Evolutionary conservation across 2,113 vertebrate genomes (phyloP).

Genomic region (Neolamprologus brichardi): DNA sequence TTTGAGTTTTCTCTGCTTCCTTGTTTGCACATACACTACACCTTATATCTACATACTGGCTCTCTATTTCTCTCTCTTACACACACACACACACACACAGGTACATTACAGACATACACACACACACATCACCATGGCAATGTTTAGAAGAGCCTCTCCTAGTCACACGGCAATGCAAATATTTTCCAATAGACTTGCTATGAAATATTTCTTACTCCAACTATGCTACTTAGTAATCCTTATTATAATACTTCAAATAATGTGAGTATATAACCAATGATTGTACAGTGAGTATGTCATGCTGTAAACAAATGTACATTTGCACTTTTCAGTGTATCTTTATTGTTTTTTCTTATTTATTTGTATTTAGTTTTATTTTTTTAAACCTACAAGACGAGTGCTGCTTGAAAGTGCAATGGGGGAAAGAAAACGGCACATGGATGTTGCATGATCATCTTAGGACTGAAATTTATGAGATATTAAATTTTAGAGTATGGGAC

Average conservation of each 20-base stretch:
- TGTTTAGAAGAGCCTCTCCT: constrained; percentile 57
- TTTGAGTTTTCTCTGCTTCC: constrained; percentile 55
- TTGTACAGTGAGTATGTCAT: constrained; percentile 76
- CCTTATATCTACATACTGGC: constrained; percentile 23
- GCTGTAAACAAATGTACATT: constrained; percentile 74
- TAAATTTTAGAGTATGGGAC: constrained; percentile 10
- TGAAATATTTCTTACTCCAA: constrained; percentile 68
- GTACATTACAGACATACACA: neutral
- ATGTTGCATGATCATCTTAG: constrained; percentile 56
- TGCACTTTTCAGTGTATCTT: constrained; percentile 68
- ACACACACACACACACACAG: neutral
- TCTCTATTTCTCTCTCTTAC: neutral
- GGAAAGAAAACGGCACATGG: constrained; percentile 44
- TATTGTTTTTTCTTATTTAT: constrained; percentile 48
- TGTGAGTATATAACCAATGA: constrained; percentile 72
- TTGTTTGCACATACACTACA: constrained; percentile 60
- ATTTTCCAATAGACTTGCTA: constrained; percentile 68
- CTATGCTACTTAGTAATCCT: constrained; percentile 74
- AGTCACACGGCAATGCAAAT: constrained; percentile 70
- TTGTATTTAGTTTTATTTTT: constrained; percentile 69
- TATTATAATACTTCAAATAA: constrained; percentile 71
- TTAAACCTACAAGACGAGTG: constrained; percentile 55
- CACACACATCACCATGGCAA: constrained; percentile 1
- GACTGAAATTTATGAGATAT: constrained; percentile 43
- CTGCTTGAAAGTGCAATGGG: constrained; percentile 56